Base-by-base conservation (phyloP, 2,888 invertebrate genomes). In the Calameuta filiformis region DNA sequence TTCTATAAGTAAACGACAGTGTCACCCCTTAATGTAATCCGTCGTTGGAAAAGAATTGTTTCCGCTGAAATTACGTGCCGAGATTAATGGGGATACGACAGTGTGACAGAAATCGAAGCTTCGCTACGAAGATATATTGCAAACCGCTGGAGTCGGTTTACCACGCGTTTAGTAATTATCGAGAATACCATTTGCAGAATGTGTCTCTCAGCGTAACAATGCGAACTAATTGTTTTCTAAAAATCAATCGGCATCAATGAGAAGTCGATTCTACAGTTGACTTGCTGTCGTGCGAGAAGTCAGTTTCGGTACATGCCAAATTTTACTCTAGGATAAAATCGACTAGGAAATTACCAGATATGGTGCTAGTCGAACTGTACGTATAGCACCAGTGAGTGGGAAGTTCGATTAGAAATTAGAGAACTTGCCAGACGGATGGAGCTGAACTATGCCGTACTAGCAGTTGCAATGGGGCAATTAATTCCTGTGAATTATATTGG, bases 321-420 rank as follows among this genome's bases (percentile, higher is more conserved):
- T 86, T 85, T 83, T 81, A 85, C 85, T 87, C 86, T 87, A 85
- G 84, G 84, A 84, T 83, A 84, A 85, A 86, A 84, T 86, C 85
- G 83, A 87, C 86, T 82, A 81, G 84, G 80, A 84, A 83, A 83
- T 84, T 83, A 80, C 77, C 81, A 75, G 76, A 79, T 80, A 78
- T 79, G 84, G 77, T 75, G 81, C 75, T 76, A 79, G 78, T 83
- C 81, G 82, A 83, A 76, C 78, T 73, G 78, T 69, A 77, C 68
- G 76, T 69, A 77, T 73, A 30, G 68, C 35, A 30, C 1, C 30
- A 12, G 71, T 33, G 23, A 56, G 56, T 56, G 56, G 56, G 85
- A 85, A 85, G 85, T 85, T 85, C 79, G 79, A 81, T 84, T 85
- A 85, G 85, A 85, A 85, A 85, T 85, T 85, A 85, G 84, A 81